Conservation (phyloP, 2,797 vertebrate species). For the Enteromius fasciolatus region DNA sequence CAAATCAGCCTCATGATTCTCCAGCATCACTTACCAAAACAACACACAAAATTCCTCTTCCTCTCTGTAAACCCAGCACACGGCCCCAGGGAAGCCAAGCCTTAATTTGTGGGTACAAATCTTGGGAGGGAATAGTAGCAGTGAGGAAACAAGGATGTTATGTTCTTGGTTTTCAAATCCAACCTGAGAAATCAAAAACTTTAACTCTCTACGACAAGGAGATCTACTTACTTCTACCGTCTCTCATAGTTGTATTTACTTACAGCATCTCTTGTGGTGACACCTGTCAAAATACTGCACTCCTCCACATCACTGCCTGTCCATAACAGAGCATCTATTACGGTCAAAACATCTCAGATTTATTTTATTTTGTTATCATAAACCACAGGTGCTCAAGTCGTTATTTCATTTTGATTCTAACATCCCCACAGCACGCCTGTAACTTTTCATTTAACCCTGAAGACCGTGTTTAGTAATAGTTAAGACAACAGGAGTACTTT, state of each 20-base stretch:
- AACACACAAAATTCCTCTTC: constrained; percentile 42
- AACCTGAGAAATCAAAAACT: neutral
- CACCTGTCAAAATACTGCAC: constrained; percentile 32
- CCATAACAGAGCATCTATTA: neutral
- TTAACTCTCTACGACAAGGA: neutral
- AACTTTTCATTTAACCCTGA: constrained; percentile 19
- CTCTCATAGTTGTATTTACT: neutral
- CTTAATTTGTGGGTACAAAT: constrained; percentile 23
- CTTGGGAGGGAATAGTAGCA: neutral
- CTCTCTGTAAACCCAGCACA: constrained; percentile 38
- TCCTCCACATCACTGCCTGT: constrained; percentile 18
- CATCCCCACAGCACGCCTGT: neutral
- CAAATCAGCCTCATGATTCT: constrained; percentile 48
- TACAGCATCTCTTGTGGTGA: constrained; percentile 28
- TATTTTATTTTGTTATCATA: neutral
- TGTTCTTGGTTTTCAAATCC: neutral
- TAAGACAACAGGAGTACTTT: neutral
- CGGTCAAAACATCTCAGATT: neutral
- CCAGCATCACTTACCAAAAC: constrained; percentile 54
- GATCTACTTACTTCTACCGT: neutral
- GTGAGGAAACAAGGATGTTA: neutral
- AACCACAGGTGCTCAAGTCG: neutral
- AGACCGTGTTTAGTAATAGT: constrained; percentile 1
- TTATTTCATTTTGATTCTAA: neutral
- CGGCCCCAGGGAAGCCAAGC: constrained; percentile 32